Evolutionary conservation across 1,140 invertebrate genomes (phyloP).

Genomic region (Drosophila punjabiensis): DNA sequence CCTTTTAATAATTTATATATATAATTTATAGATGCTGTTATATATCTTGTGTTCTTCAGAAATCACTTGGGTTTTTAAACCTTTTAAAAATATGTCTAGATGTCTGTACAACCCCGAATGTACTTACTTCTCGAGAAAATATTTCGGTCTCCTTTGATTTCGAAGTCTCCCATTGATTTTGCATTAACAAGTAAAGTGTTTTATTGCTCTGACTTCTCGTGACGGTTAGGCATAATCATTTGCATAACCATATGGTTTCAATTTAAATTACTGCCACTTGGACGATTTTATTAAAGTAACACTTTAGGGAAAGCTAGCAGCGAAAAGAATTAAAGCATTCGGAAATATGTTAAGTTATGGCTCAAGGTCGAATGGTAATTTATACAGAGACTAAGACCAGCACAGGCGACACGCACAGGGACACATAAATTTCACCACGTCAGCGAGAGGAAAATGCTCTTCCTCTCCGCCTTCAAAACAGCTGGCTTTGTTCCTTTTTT

Average conservation of each 20-base stretch:
- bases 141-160: neutral
- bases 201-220: slow-evolving; percentile 3
- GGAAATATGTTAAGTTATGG: slow-evolving; percentile 62
- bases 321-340: slow-evolving; percentile 67
- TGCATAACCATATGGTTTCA: slow-evolving; percentile 29
- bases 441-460: slow-evolving; percentile 12
- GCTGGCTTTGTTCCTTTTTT: neutral
- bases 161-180: neutral
- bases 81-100: neutral
- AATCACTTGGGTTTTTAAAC: too few relatives aligned
- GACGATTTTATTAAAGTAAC: slow-evolving; percentile 28
- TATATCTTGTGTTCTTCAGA: too few relatives aligned
- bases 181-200: neutral
- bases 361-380: slow-evolving; percentile 77
- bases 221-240: slow-evolving; percentile 13
- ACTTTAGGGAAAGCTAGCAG: neutral
- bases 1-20: too few relatives aligned
- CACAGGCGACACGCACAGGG: slow-evolving; percentile 24
- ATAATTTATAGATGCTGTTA: too few relatives aligned
- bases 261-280: slow-evolving; percentile 21
- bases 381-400: slow-evolving; percentile 56
- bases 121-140: neutral
- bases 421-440: slow-evolving; percentile 27
- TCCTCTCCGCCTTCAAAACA: neutral
- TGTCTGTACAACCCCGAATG: neutral